Percentiles rank a stretch among this genome's conserved stretches.
Evolutionary conservation across 2,113 vertebrate genomes (phyloP).

Genomic region (Vicugna pacos): DNA sequence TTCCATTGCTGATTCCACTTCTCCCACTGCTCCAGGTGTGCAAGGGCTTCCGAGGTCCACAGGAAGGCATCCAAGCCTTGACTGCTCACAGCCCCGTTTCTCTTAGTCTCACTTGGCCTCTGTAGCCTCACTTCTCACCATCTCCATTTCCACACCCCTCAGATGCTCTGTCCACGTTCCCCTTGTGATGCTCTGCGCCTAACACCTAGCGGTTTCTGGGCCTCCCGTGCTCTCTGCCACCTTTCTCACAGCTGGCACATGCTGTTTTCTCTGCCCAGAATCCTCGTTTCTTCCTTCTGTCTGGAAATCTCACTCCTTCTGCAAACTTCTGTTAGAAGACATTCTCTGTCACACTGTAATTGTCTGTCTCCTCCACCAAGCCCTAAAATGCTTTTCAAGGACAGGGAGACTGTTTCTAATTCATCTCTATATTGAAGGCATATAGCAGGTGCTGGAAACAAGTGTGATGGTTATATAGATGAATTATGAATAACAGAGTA

Average conservation of each 20-base stretch:
- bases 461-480: constrained; percentile 49
- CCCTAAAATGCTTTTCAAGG: constrained; percentile 47
- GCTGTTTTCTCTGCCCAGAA: not conserved
- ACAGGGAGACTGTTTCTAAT: constrained; percentile 25
- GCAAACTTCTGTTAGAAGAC: not conserved
- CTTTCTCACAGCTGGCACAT: not conserved
- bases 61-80: not conserved
- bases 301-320: not conserved
- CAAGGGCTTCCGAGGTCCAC: not conserved
- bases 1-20: not conserved
- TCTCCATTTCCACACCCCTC: not conserved
- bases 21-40: not conserved
- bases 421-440: constrained; percentile 46
- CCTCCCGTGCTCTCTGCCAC: not conserved
- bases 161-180: not conserved
- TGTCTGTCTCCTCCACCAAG: not conserved
- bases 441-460: constrained; percentile 41
- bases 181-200: not conserved
- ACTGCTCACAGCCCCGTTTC: not conserved
- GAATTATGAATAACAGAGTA: constrained; percentile 63
- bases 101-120: not conserved
- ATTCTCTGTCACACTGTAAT: not conserved
- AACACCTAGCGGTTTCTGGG: fast-evolving
- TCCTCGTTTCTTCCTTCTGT: not conserved
- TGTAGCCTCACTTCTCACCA: not conserved